Conservation (phyloP, 2,113 vertebrate genomes). For the Terrapene triunguis region DNA sequence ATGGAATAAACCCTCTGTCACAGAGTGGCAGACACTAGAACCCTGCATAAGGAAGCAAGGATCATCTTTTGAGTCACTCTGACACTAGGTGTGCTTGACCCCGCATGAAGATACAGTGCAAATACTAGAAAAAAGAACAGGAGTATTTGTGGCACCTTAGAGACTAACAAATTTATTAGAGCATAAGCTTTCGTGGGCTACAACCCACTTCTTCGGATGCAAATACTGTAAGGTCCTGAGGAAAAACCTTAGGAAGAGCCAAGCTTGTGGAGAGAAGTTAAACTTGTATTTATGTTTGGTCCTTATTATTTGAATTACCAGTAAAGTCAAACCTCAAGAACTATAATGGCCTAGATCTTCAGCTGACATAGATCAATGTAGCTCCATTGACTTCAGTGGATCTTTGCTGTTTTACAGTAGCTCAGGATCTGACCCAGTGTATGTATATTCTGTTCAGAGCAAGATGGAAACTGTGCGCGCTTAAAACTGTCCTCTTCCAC, state of each 20-base stretch:
- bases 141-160: too few species aligned
- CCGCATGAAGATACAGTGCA: not conserved
- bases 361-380: not conserved
- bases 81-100: not conserved
- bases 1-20: not conserved
- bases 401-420: not conserved
- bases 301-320: not conserved
- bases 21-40: not conserved
- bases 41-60: not conserved
- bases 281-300: not conserved
- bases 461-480: not conserved
- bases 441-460: rapidly evolving
- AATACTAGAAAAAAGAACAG: too few species aligned
- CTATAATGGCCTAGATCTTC: not conserved
- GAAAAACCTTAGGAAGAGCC: not conserved
- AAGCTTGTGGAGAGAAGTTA: not conserved
- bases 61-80: not conserved
- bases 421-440: not conserved
- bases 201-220: too few species aligned
- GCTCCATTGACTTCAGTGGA: not conserved
- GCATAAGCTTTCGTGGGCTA: too few species aligned
- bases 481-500: rapidly evolving
- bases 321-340: not conserved
- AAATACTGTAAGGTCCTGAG: not conserved
- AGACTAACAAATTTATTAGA: too few species aligned